Conservation (phyloP, 2,888 invertebrate genomes). For the Mimachlamys varia region DNA sequence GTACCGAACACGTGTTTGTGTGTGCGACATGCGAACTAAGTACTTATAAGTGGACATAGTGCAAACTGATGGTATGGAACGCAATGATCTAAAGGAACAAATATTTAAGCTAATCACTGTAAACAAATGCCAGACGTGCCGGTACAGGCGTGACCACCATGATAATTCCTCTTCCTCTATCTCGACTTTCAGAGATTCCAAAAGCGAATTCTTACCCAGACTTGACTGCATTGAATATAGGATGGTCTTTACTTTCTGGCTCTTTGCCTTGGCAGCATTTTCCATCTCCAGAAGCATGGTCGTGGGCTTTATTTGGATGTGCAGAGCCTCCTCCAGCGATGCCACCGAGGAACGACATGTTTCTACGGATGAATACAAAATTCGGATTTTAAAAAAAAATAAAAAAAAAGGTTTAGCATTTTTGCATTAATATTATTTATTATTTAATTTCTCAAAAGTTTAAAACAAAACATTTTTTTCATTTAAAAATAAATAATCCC, state of each 20-base stretch:
- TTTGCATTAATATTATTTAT: too few species aligned
- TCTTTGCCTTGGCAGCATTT: slow-evolving; percentile 43
- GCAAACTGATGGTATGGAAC: not conserved
- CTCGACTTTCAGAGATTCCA: not conserved
- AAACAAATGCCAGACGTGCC: slow-evolving; percentile 32
- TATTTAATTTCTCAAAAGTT: too few species aligned
- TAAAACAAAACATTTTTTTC: too few species aligned
- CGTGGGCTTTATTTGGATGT: not conserved
- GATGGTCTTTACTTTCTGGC: slow-evolving; percentile 59
- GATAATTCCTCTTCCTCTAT: not conserved
- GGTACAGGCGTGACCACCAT: slow-evolving; percentile 37
- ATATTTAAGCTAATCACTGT: not conserved
- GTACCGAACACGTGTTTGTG: not conserved
- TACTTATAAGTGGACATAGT: not conserved
- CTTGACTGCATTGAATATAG: slow-evolving; percentile 91
- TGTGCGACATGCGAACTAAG: not conserved
- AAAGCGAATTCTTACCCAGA: slow-evolving; percentile 86
- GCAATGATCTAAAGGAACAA: not conserved
- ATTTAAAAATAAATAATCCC: too few species aligned
- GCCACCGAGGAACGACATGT: slow-evolving; percentile 38
- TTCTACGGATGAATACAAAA: slow-evolving; percentile 37
- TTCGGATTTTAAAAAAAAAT: not conserved
- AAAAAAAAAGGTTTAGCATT: too few species aligned
- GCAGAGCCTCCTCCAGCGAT: not conserved
- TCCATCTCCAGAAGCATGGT: slow-evolving; percentile 46